Conservation (phyloP, 2,113 vertebrate genomes). For the Sisor rabdophorus region DNA sequence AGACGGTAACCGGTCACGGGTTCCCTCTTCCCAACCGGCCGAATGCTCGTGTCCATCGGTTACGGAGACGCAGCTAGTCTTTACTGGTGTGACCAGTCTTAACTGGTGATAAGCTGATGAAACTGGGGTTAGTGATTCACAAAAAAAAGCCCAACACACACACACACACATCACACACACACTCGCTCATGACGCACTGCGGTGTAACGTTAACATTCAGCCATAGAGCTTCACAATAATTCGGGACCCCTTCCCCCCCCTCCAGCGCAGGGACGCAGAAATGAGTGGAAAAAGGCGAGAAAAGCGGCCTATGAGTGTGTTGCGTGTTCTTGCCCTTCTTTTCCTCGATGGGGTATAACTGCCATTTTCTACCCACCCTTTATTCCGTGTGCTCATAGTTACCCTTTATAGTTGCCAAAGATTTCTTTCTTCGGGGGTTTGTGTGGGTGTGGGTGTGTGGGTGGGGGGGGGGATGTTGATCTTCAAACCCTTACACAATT, state of each 20-base stretch:
- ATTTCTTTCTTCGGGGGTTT: neutral
- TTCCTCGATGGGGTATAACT: constrained; percentile 18
- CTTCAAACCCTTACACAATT: no score
- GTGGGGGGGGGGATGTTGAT: no score
- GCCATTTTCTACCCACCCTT: constrained; percentile 2
- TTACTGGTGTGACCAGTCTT: neutral
- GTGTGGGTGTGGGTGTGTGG: no score
- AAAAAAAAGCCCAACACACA: no score
- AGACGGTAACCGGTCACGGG: no score
- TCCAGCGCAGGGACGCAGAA: constrained; percentile 27
- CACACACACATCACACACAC: neutral
- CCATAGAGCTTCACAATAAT: constrained; percentile 8
- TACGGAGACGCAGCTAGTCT: no score
- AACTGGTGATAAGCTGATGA: neutral
- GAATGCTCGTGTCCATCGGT: no score
- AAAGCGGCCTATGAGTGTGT: constrained; percentile 4
- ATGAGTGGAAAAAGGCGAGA: constrained; percentile 1
- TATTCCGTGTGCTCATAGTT: constrained; percentile 1
- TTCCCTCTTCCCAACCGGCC: no score
- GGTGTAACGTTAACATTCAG: constrained; percentile 22
- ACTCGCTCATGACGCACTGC: neutral
- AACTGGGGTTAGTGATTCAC: no score
- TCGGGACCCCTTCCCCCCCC: constrained; percentile 29
- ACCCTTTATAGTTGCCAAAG: neutral
- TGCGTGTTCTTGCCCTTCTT: constrained; percentile 7